These are phyloP conservation scores for Sebastolobus altivelis DNA, from an alignment of 2,797 vertebrate species.

Conservation along the genomic window DNA sequence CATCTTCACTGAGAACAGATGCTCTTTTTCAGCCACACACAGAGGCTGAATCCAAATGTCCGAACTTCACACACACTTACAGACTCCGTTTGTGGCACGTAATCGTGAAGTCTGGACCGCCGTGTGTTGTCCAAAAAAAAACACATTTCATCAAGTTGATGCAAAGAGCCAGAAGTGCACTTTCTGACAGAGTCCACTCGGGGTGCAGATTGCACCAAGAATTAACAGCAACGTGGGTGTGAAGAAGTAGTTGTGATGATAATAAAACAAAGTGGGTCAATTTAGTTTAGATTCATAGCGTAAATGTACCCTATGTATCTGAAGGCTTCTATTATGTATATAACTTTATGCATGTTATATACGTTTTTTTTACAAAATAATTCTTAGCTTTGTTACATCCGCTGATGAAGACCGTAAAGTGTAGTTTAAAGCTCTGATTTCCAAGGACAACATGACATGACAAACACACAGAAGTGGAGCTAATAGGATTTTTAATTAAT, in stretches of 20 bases:
- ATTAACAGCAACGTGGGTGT: not conserved
- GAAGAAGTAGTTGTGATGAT: not conserved
- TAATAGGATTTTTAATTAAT: not conserved
- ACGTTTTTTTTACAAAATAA: not conserved
- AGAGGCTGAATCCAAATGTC: conserved; percentile 17
- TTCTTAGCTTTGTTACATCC: not conserved
- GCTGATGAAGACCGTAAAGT: not conserved
- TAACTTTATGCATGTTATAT: not conserved
- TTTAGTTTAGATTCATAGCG: no score
- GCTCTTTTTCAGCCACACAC: conserved; percentile 39
- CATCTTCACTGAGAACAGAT: conserved; percentile 29
- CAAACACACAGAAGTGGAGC: not conserved
- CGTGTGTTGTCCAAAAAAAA: not conserved
- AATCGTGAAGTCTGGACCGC: not conserved
- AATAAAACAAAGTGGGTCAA: no score
- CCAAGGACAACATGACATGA: no score
- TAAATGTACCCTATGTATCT: no score
- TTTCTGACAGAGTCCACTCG: not conserved
- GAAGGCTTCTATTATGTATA: not conserved
- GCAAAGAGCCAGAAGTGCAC: not conserved
- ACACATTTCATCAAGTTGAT: not conserved
- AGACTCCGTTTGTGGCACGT: conserved; percentile 6
- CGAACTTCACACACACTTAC: not conserved
- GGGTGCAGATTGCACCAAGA: not conserved
- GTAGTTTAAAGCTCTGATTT: not conserved